Evolutionary conservation across 2,888 invertebrate genomes (phyloP), one percentile per base, ranked within the genome.

Genomic region (Agrochola macilenta): DNA sequence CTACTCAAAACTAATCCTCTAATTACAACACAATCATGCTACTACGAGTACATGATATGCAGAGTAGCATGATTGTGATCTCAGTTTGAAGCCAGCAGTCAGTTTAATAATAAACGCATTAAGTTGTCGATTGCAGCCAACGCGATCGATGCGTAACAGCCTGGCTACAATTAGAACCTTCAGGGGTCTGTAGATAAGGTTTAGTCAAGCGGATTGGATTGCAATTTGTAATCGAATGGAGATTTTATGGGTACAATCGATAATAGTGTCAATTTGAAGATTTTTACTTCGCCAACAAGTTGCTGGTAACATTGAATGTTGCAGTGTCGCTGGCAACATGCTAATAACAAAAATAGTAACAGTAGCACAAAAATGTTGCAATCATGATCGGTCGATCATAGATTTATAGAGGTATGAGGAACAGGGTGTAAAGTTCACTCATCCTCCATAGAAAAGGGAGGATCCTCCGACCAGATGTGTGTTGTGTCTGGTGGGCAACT

Each of bases 71-170:
- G 43, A 65, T n/a, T 43, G 5, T 26, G 26, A 65, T 43, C 54
- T 74, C 39, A 64, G 65, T 76, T 58, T 26, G 9, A 49, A 65
- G 26, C 46, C n/a, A n/a, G 12, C 52, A 54, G 30, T n/a, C n/a
- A 54, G 8, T 17, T 30, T 52, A 63, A 74, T 54, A 8, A n/a
- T 14, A 52, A 30, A 54, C 3, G 43, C 61, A 63, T 63, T 49
- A 35, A 12, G 17, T 58, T 12, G 26, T 30, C 23, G 20, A 20
- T 52, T 23, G 23, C 30, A 65, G 23, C 11, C 26, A n/a, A 2
- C 58, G 14, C 23, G 4, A 66, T 76, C 76, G n/a, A 52, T 43
- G 20, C 65, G 5, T n/a, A 60, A 76, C 4, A 26, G 52, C n/a
- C 43, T 43, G 8, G 52, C 30, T 60, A n/a, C 8, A 76, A 52